Conservation (phyloP, 1,140 invertebrate species). For the Chymomyza costata region DNA sequence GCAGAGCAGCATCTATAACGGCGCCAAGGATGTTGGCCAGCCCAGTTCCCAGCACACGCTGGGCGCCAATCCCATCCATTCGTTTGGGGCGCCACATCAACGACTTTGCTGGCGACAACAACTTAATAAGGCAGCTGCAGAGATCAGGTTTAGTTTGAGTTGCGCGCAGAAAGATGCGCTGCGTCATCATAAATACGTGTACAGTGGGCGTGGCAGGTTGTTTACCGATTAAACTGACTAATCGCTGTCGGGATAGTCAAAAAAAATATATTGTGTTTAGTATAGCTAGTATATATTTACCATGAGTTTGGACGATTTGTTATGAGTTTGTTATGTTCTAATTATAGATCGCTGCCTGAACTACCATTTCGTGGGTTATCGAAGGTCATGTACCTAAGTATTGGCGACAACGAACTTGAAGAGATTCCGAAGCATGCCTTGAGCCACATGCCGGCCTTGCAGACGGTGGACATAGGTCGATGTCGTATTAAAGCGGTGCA, state of each 20-base stretch:
- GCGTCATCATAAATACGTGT: too few relatives aligned
- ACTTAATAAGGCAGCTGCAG: conserved; percentile 62
- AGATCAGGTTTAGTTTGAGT: conserved; percentile 13
- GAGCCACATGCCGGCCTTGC: conserved; percentile 82
- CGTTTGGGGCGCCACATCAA: too few relatives aligned
- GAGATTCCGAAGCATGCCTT: conserved; percentile 83
- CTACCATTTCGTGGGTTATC: conserved; percentile 83
- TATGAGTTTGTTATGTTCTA: conserved; percentile 30
- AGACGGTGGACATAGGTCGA: conserved; percentile 84
- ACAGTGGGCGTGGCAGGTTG: too few relatives aligned
- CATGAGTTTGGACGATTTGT: too few relatives aligned
- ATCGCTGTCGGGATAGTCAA: too few relatives aligned
- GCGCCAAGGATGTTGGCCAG: conserved; percentile 64
- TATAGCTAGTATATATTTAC: too few relatives aligned
- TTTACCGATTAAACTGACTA: too few relatives aligned
- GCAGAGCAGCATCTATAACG: conserved; percentile 46
- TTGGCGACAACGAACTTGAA: conserved; percentile 83
- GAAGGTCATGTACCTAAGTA: conserved; percentile 82
- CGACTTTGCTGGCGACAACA: conserved; percentile 43
- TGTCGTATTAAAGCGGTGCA: conserved; percentile 81
- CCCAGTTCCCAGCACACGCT: conserved; percentile 59
- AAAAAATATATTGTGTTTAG: too few relatives aligned
- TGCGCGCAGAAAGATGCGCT: conserved; percentile 26
- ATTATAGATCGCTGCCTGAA: conserved; percentile 80
- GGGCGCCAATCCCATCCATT: conserved; percentile 36